phyloP scores from a whole-genome alignment of 2,888 invertebrate species.

The Platycheirus rosarum region DNA sequence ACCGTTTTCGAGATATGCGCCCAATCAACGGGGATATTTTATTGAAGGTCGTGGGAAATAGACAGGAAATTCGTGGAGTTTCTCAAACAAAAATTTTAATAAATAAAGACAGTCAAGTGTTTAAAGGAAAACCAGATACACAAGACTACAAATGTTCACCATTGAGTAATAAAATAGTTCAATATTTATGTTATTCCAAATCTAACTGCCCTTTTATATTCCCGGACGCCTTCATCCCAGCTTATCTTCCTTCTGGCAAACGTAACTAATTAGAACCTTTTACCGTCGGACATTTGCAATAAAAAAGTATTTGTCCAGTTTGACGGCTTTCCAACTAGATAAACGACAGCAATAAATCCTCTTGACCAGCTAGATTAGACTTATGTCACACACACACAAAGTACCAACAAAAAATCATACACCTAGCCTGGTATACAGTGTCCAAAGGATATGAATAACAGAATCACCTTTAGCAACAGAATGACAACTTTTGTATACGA shows the following conservation, averaged over 20 bases:
- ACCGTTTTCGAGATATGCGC: too few relatives aligned
- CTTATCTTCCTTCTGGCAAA: not conserved
- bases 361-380: slow-evolving; percentile 20
- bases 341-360: slow-evolving; percentile 30
- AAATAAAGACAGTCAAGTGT: too few relatives aligned
- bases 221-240: not conserved
- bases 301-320: slow-evolving; percentile 4
- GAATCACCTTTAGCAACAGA: slow-evolving; percentile 21
- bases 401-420: not conserved
- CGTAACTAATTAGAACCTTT: slow-evolving; percentile 9
- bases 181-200: not conserved
- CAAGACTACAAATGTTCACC: too few relatives aligned
- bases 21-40: too few relatives aligned
- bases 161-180: too few relatives aligned
- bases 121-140: too few relatives aligned
- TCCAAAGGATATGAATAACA: slow-evolving; percentile 20
- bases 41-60: too few relatives aligned
- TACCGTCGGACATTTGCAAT: slow-evolving; percentile 9
- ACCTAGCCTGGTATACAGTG: not conserved
- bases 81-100: too few relatives aligned
- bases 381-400: not conserved
- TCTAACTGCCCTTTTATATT: not conserved
- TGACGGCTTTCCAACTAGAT: slow-evolving; percentile 20
- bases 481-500: not conserved
- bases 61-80: too few relatives aligned